phyloP scores from a whole-genome alignment of 2,888 invertebrate species.

The Sinodicranocentrus sp. region DNA sequence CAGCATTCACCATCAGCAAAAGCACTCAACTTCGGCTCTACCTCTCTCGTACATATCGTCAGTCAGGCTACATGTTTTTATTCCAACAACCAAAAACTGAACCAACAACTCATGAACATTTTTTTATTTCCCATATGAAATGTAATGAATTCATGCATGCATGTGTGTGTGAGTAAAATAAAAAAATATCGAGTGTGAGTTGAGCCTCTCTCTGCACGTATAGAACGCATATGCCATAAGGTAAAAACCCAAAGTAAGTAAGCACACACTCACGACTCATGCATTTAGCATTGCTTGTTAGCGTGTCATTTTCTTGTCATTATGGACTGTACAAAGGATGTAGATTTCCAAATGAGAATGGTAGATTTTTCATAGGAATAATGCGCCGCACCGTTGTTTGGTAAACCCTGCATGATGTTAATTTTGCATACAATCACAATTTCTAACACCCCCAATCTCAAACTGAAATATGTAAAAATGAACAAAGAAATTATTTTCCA shows the following conservation, averaged over 20 bases:
- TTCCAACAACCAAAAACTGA: constrained; percentile 43
- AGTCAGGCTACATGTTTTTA: constrained; percentile 32
- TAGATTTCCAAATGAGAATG: constrained; percentile 35
- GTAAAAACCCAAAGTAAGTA: constrained; percentile 4
- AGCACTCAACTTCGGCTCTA: constrained; percentile 44
- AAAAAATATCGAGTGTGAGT: constrained; percentile 7
- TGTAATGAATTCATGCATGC: constrained; percentile 14
- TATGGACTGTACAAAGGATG: constrained; percentile 41
- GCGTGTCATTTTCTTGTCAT: constrained; percentile 62
- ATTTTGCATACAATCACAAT: constrained; percentile 26
- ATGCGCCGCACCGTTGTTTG: constrained; percentile 14
- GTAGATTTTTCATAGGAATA: constrained; percentile 30
- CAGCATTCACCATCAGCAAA: constrained; percentile 61
- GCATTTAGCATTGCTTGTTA: constrained; percentile 47
- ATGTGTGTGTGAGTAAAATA: background rate
- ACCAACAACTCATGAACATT: constrained; percentile 54
- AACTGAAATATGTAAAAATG: constrained; percentile 57
- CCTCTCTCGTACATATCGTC: background rate
- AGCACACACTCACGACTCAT: constrained; percentile 10
- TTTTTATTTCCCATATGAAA: constrained; percentile 52
- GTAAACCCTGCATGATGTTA: background rate
- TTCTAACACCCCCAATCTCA: constrained; percentile 20
- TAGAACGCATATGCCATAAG: no score
- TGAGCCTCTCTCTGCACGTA: constrained; percentile 1
- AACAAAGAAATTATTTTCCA: constrained; percentile 46